Conservation (phyloP, 2,888 invertebrate species). For the Baccha elongata region DNA sequence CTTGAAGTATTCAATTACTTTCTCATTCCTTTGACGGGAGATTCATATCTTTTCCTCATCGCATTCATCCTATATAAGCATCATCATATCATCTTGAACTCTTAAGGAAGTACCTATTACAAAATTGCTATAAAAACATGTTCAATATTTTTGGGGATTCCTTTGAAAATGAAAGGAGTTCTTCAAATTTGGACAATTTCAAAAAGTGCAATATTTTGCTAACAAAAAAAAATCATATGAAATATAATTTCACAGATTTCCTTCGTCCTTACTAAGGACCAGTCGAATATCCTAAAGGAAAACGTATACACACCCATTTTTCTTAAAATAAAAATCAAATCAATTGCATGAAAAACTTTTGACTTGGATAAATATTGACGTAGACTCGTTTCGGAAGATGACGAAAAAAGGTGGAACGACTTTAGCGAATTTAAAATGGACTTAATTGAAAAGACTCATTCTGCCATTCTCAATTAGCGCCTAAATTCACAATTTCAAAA, state of each 20-base stretch:
- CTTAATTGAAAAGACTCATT: conserved; percentile 18
- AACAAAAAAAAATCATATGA: neutral
- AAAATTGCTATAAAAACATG: conserved; percentile 32
- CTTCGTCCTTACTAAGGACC: neutral
- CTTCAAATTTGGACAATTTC: conserved; percentile 39
- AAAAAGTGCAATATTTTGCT: conserved; percentile 11
- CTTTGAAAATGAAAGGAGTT: conserved; percentile 1
- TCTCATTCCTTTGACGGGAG: conserved; percentile 12
- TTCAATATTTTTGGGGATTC: conserved; percentile 1
- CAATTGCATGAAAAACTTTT: conserved; percentile 19
- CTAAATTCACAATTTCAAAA: conserved; percentile 48
- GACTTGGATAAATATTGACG: conserved; percentile 37
- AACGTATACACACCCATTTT: neutral
- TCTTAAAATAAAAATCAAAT: conserved; percentile 2
- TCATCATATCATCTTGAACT: conserved; percentile 16
- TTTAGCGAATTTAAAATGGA: conserved; percentile 24
- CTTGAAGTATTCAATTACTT: conserved; percentile 64
- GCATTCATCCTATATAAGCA: conserved; percentile 17
- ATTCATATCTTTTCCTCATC: conserved; percentile 39
- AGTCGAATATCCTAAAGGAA: conserved; percentile 3
- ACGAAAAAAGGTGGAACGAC: neutral
- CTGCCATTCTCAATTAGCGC: conserved; percentile 45
- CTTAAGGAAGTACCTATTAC: conserved; percentile 28
- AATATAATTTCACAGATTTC: conserved; percentile 24
- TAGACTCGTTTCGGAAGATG: neutral